phyloP scores from a whole-genome alignment of 23 tunicate genomes.

The Ciona savignyi region DNA sequence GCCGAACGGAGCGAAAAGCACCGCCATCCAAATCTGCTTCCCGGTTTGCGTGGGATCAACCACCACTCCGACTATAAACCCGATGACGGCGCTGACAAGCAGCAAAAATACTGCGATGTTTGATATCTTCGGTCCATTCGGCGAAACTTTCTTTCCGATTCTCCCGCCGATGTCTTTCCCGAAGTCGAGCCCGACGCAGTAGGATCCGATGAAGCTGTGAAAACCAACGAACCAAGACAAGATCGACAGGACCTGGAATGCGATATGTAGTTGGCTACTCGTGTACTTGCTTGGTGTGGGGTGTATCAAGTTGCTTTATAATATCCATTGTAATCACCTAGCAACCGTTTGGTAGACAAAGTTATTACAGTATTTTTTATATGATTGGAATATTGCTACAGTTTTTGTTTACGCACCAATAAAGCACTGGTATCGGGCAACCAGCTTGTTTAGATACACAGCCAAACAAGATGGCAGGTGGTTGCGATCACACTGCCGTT shows the following conservation, averaged over 20 bases:
- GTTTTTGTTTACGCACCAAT: too few relatives aligned
- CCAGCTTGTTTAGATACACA: too few relatives aligned
- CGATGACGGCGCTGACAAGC: constrained; percentile 10
- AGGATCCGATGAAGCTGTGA: constrained; percentile 45
- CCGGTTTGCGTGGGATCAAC: constrained; percentile 15
- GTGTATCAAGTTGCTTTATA: too few relatives aligned
- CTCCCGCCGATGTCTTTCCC: constrained; percentile 27
- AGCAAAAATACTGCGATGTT: constrained; percentile 6
- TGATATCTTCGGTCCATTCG: constrained; percentile 23
- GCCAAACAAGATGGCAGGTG: too few relatives aligned
- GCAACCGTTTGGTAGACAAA: too few relatives aligned
- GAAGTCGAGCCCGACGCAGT: constrained; percentile 39
- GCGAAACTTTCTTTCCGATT: constrained; percentile 8
- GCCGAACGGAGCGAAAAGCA: constrained; percentile 41
- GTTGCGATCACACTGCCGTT: too few relatives aligned
- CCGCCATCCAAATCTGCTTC: constrained; percentile 35
- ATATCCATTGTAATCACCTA: too few relatives aligned
- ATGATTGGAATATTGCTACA: too few relatives aligned
- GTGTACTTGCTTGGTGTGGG: too few relatives aligned
- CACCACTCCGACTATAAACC: constrained; percentile 30
- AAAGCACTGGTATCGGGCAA: too few relatives aligned
- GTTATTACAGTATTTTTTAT: too few relatives aligned
- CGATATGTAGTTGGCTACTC: too few relatives aligned
- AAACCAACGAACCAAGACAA: constrained; percentile 42
- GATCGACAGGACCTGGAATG: constrained; percentile 27